Evolutionary conservation across 92 coral and sea anemone species (phyloP), one percentile per base, ranked within the genome.

Genomic region (Chrysogorgia sp.): DNA sequence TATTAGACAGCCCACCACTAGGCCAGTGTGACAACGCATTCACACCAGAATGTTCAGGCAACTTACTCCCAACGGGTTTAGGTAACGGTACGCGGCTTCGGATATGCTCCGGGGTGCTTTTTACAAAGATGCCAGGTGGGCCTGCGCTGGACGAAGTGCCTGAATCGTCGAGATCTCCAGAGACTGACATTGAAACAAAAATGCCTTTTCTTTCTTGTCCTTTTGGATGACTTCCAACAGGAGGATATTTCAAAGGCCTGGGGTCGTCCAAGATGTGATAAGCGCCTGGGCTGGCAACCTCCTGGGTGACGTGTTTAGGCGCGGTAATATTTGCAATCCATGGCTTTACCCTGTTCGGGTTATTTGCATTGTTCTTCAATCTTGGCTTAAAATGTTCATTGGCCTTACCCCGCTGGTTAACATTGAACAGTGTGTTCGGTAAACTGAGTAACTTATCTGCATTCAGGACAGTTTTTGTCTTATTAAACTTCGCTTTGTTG

Each of bases 101-200:
- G 31, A 72, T 72, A 72, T 72, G 12, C 4, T 72, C 79, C n/a
- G 79, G 64, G 10, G 65, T 50, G 22, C 79, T 72, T 56, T 72
- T 72, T 34, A 72, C 31, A 59, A 72, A 72, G 10, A 72, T 28
- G 17, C 79, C 79, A 28, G 76, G 55, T 13, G 31, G 76, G 55
- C 48, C 76, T 1, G 76, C 48, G 2, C 48, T 69, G 20, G 64
- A 12, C 23, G 25, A 6, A 23, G 29, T 1, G 23, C 9, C 79
- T 56, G 79, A 59, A 17, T 55, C 47, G 14, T 40, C 79, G 28
- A 72, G 35, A 15, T 72, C 79, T 13, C 79, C 79, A 9, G 79
- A 72, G 50, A 72, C 65, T 10, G 47, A 29, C 15, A 72, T 65
- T n/a, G 79, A 53, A 37, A 72, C 79, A 1, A 65, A 53, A 8